phyloP scores from a whole-genome alignment of 1,140 invertebrate genomes.

The Drosophila yakuba region DNA sequence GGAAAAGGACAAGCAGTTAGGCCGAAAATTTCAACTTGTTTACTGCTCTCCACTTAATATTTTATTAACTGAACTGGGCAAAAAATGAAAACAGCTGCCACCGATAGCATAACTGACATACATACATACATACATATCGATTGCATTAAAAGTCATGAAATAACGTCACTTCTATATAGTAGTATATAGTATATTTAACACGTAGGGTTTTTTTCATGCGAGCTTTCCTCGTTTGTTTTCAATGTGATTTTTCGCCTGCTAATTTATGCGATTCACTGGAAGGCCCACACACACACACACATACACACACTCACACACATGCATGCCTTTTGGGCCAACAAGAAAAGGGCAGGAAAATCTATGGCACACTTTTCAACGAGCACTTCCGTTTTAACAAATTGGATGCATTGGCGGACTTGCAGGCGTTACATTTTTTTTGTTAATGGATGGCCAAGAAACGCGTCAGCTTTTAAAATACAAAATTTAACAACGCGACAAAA shows the following conservation, averaged over 20 bases:
- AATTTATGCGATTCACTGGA: constrained; percentile 64
- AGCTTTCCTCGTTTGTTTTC: constrained; percentile 40
- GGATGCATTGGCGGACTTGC: constrained; percentile 4
- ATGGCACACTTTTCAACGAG: constrained; percentile 22
- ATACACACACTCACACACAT: constrained; percentile 23
- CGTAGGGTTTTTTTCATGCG: constrained; percentile 29
- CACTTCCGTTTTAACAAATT: constrained; percentile 5
- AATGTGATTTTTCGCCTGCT: constrained; percentile 44
- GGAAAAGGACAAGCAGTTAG: constrained; percentile 1
- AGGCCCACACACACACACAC: constrained; percentile 50
- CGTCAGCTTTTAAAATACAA: constrained; percentile 52
- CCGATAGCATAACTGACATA: constrained; percentile 43
- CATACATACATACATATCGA: constrained; percentile 20
- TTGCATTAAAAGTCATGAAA: constrained; percentile 35
- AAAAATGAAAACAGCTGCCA: constrained; percentile 82
- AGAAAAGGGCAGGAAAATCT: constrained; percentile 55
- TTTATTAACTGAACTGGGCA: constrained; percentile 1
- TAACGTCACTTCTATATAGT: constrained; percentile 14
- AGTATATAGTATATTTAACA: constrained; percentile 39
- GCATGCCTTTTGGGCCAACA: constrained; percentile 50
- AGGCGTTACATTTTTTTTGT: constrained; percentile 5
- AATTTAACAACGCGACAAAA: constrained; percentile 77
- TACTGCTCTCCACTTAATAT: constrained; percentile 5
- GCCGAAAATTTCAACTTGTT: constrained; percentile 23
- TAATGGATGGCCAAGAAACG: constrained; percentile 45